Conservation (phyloP, 2,888 invertebrate genomes). For the Drosophila ezoana region DNA sequence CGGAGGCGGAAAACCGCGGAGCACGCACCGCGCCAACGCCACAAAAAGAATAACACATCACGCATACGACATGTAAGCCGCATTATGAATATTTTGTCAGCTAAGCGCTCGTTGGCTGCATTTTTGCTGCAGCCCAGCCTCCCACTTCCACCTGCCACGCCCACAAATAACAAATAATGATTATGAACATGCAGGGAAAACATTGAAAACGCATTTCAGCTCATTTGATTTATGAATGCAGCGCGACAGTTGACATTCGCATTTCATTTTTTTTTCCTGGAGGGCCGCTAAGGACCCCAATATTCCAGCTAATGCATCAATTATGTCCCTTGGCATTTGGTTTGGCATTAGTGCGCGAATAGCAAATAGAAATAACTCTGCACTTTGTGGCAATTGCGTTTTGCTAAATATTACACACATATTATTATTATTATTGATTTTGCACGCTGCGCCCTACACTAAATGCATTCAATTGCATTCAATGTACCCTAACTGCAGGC, state of each 20-base stretch:
- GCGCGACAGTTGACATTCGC: conserved; percentile 68
- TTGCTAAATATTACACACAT: conserved; percentile 52
- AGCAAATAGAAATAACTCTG: conserved; percentile 27
- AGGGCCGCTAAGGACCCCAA: conserved; percentile 21
- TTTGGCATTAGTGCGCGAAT: conserved; percentile 31
- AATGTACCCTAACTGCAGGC: background rate
- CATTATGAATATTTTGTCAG: conserved; percentile 78
- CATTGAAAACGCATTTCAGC: conserved; percentile 76
- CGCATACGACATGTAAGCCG: conserved; percentile 75
- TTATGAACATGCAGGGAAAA: conserved; percentile 67
- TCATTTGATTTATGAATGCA: conserved; percentile 74
- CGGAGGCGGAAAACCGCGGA: conserved; percentile 49
- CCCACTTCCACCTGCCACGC: background rate
- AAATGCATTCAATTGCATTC: conserved; percentile 59
- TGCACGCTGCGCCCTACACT: conserved; percentile 13
- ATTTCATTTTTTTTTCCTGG: background rate
- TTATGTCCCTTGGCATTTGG: conserved; percentile 58
- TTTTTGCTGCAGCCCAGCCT: background rate
- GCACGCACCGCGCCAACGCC: conserved; percentile 43
- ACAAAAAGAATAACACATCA: conserved; percentile 75
- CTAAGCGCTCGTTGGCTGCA: conserved; percentile 42
- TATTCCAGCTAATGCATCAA: conserved; percentile 74
- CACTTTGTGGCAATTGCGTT: conserved; percentile 59
- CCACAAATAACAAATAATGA: conserved; percentile 62
- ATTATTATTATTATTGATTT: conserved; percentile 53